phyloP scores from a whole-genome alignment of 2,888 invertebrate species.

The Drosophila algonquin region DNA sequence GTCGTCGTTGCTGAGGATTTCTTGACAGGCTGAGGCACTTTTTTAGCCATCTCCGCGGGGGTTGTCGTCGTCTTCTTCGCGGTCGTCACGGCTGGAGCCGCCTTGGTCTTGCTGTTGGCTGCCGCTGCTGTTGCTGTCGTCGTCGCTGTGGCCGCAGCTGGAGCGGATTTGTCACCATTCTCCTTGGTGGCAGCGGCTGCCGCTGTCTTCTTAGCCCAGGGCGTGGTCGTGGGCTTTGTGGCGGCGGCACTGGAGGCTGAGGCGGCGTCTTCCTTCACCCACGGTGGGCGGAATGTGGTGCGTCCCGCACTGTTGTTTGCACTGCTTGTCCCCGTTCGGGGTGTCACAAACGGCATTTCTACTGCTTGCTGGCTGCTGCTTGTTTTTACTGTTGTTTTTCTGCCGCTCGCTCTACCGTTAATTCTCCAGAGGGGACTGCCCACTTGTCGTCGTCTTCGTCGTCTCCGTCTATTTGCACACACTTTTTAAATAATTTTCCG shows the following conservation, averaged over 20 bases:
- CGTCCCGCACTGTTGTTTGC: constrained; percentile 84
- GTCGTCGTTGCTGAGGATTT: constrained; percentile 38
- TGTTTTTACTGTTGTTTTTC: constrained; percentile 49
- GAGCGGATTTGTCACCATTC: constrained; percentile 36
- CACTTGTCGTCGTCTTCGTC: constrained; percentile 39
- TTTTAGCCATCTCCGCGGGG: constrained; percentile 63
- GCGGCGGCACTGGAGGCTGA: constrained; percentile 75
- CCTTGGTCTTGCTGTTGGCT: constrained; percentile 36
- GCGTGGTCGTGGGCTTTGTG: constrained; percentile 63
- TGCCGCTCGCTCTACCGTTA: constrained; percentile 11
- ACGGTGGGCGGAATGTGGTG: constrained; percentile 88
- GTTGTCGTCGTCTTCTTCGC: constrained; percentile 50
- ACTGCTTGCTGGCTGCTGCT: constrained; percentile 22
- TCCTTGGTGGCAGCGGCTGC: constrained; percentile 28
- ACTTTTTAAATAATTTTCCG: constrained; percentile 75
- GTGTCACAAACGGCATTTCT: constrained; percentile 82
- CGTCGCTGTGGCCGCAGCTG: constrained; percentile 19
- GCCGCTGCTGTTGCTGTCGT: constrained; percentile 23
- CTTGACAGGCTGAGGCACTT: constrained; percentile 63
- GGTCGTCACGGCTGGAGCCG: constrained; percentile 33
- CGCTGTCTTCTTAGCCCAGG: constrained; percentile 65
- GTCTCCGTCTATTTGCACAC: constrained; percentile 71
- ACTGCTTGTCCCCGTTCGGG: constrained; percentile 69
- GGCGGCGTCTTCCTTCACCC: constrained; percentile 87
- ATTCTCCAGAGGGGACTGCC: constrained; percentile 62